A percentile compares a stretch with the other conserved stretches of the same genome.
phyloP scores from a whole-genome alignment of 2,113 vertebrate species.

The Mobula birostris region DNA sequence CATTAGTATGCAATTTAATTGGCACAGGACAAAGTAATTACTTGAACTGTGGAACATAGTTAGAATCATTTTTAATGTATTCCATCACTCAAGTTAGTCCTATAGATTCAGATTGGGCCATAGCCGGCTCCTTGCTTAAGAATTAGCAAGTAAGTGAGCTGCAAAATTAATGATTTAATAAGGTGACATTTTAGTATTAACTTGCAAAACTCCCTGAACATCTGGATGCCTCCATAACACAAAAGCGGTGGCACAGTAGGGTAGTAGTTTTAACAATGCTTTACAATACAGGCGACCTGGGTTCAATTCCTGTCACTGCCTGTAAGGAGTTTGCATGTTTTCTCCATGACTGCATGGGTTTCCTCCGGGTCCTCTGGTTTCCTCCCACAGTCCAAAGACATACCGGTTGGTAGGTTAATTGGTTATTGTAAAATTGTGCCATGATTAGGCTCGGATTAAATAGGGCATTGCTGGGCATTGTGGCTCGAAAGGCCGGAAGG shows the following conservation, averaged over 20 bases:
- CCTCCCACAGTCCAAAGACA: no score
- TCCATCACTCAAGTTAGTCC: background rate
- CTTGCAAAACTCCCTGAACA: background rate
- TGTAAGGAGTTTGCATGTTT: no score
- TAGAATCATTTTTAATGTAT: slow-evolving; percentile 31
- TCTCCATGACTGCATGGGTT: no score
- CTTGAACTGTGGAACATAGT: background rate
- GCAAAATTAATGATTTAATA: background rate
- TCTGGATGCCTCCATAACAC: background rate
- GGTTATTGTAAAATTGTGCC: no score
- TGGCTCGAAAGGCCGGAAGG: no score
- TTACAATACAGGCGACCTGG: no score
- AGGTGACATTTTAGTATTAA: background rate
- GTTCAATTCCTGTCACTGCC: no score
- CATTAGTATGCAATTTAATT: slow-evolving; percentile 30
- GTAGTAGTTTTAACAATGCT: no score
- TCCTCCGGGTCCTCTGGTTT: no score
- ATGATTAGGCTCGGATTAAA: no score
- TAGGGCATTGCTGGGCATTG: no score
- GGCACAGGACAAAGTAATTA: slow-evolving; percentile 31
- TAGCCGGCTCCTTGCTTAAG: background rate
- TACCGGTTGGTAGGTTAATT: no score
- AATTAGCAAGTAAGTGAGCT: background rate
- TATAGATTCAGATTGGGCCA: background rate
- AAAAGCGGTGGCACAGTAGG: background rate